A percentile compares a stretch with the other conserved stretches of the same genome.
These are phyloP conservation scores for Dasysyrphus albostriatus DNA, from an alignment of 2,888 invertebrate genomes.

Conservation along the genomic window DNA sequence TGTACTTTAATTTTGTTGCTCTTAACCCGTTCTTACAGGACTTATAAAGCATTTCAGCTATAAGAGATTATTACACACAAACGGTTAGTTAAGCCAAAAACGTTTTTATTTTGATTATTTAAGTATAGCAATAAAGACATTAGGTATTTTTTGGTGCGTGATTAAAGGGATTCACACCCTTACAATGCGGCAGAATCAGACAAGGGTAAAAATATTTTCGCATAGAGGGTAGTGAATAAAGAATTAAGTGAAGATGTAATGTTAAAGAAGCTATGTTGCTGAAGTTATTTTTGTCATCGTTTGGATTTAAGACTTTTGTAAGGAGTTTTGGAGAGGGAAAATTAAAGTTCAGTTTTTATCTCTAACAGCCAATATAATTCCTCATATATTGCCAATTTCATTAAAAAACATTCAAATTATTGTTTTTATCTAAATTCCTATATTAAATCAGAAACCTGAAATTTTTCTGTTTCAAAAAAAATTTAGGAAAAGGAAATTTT, in stretches of 20 bases:
- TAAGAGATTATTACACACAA: constrained; percentile 5
- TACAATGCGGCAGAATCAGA: not conserved
- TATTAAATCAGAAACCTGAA: too few relatives aligned
- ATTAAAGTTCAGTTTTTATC: too few relatives aligned
- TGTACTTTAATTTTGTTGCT: not conserved
- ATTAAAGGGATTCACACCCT: not conserved
- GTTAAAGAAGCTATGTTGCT: too few relatives aligned
- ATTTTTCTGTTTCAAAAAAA: too few relatives aligned
- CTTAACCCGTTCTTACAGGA: not conserved
- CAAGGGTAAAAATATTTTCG: not conserved
- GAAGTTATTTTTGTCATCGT: too few relatives aligned
- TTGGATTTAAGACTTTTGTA: too few relatives aligned
- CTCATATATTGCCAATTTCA: too few relatives aligned
- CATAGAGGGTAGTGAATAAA: not conserved
- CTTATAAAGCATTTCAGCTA: not conserved
- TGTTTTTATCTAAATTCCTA: too few relatives aligned
- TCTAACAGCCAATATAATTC: too few relatives aligned
- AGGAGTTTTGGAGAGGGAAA: too few relatives aligned
- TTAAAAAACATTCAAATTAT: too few relatives aligned
- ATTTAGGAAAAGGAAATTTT: too few relatives aligned
- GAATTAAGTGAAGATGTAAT: not conserved
- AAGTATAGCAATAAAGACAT: constrained; percentile 8
- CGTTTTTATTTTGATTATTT: constrained; percentile 4
- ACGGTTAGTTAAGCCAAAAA: not conserved
- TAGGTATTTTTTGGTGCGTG: not conserved